Percentiles rank a stretch among this genome's conserved stretches.
Conservation (phyloP, 2,797 vertebrate genomes). For the Acridotheres tristis region DNA sequence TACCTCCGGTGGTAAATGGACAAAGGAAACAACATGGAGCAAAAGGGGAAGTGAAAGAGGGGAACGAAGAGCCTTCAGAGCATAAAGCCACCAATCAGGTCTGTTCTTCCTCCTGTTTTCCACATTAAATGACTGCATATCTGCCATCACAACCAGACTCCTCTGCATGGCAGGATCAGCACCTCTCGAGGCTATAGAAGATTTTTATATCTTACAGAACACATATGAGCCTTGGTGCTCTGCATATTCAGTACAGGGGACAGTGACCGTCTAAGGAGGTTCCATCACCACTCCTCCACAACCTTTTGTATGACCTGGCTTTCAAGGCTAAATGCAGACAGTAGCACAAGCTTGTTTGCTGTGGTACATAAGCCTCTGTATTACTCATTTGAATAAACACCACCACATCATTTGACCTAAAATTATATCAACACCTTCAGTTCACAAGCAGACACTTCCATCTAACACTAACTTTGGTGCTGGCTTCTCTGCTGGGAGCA, state of each 20-base stretch:
- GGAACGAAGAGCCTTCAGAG: neutral
- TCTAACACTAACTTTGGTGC: neutral
- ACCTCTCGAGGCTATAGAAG: neutral
- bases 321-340: neutral
- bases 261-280: neutral
- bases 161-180: neutral
- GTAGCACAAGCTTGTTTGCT: neutral
- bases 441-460: neutral
- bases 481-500: neutral
- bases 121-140: neutral
- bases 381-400: neutral
- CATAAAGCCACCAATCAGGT: neutral
- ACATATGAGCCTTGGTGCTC: fast-evolving
- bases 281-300: fast-evolving
- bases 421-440: neutral
- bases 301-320: neutral
- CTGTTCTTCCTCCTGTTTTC: neutral
- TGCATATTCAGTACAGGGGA: neutral
- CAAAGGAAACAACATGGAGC: neutral
- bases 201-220: neutral
- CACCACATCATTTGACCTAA: neutral
- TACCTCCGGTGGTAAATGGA: neutral
- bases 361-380: neutral
- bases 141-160: neutral
- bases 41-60: neutral